Conservation (phyloP, 53 echinoderm and acorn worm species). For the Luidia sarsii region DNA sequence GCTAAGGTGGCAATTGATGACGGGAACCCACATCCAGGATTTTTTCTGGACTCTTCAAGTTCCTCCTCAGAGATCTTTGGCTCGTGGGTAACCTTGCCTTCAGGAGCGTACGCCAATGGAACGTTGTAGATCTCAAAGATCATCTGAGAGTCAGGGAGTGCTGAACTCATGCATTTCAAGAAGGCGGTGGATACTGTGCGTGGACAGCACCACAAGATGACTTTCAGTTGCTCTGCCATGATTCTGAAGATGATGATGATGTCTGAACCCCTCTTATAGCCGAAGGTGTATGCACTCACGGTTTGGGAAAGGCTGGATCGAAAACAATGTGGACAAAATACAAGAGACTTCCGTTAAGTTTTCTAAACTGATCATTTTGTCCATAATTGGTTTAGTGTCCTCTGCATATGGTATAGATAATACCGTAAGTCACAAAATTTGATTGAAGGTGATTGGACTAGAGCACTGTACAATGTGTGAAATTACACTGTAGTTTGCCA, state of each 20-base stretch:
- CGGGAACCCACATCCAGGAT: conserved; percentile 1
- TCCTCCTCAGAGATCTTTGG: background rate
- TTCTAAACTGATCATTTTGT: background rate
- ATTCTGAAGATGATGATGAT: background rate
- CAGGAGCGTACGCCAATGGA: background rate
- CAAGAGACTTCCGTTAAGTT: background rate
- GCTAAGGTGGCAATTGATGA: conserved; percentile 1
- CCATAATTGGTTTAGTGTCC: background rate
- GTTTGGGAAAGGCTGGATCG: background rate
- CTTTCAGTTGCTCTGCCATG: no score
- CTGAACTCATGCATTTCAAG: conserved; percentile 6
- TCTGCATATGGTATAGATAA: background rate
- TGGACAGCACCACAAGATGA: background rate
- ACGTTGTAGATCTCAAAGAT: background rate
- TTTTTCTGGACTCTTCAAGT: background rate
- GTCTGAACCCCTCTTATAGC: background rate
- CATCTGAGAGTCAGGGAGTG: conserved; percentile 18
- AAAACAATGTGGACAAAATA: background rate
- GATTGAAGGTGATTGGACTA: no score
- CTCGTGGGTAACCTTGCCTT: background rate
- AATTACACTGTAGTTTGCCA: no score
- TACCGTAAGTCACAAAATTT: no score
- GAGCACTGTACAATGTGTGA: no score
- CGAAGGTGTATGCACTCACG: background rate
- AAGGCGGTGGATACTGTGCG: background rate